A percentile compares a stretch with the other conserved stretches of the same genome.
These are phyloP conservation scores for Drosophila asahinai DNA, from an alignment of 1,140 invertebrate species.

Conservation along the genomic window DNA sequence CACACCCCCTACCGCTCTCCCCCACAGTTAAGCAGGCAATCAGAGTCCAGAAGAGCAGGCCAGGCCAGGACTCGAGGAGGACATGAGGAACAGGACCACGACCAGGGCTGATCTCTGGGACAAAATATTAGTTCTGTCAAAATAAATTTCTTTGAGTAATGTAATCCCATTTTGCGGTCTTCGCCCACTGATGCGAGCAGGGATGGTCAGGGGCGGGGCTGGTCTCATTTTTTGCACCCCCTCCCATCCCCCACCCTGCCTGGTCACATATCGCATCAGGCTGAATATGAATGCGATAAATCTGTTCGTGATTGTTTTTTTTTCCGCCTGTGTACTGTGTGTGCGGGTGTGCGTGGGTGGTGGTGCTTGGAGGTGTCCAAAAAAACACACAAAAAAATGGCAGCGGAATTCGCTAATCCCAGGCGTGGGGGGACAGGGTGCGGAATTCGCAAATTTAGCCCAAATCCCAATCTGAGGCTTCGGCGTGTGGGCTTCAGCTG, in stretches of 20 bases:
- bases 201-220: conserved; percentile 9
- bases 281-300: conserved; percentile 84
- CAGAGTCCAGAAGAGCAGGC: conserved; percentile 42
- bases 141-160: conserved; percentile 85
- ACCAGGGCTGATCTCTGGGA: conserved; percentile 67
- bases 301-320: conserved; percentile 84
- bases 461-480: conserved; percentile 29
- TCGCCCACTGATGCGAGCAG: conserved; percentile 60
- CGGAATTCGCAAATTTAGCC: conserved; percentile 28
- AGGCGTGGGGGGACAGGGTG: conserved; percentile 5
- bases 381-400: conserved; percentile 60
- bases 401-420: conserved; percentile 78
- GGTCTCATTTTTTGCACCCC: conserved; percentile 41
- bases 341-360: conserved; percentile 1
- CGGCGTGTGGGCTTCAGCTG: conserved; percentile 50
- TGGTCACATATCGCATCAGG: conserved; percentile 79
- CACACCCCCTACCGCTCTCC: neutral
- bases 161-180: conserved; percentile 83
- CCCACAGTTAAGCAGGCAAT: conserved; percentile 25
- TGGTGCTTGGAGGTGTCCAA: conserved; percentile 48
- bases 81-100: conserved; percentile 18
- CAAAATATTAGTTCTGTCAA: conserved; percentile 85
- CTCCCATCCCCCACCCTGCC: conserved; percentile 3
- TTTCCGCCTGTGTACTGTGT: conserved; percentile 8
- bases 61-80: neutral